A percentile compares a stretch with the other conserved stretches of the same genome.
Conservation (phyloP, 2,113 vertebrate genomes). For the Suricata suricatta region DNA sequence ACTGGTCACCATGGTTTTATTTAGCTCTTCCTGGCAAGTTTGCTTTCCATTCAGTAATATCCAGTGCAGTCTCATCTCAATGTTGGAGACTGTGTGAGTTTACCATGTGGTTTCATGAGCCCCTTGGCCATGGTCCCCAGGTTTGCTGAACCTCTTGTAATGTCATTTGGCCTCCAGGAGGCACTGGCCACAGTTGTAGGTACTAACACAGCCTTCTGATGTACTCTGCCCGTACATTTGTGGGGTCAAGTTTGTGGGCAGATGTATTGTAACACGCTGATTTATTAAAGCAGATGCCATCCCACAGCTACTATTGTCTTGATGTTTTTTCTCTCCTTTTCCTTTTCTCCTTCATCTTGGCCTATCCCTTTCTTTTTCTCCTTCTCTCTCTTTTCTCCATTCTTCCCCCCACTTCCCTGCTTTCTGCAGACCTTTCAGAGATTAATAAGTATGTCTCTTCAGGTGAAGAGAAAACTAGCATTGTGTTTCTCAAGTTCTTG, state of each 20-base stretch:
- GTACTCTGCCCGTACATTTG: rapidly evolving
- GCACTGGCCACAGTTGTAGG: neutral
- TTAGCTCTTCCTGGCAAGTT: neutral
- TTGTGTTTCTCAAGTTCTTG: neutral
- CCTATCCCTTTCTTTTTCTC: neutral
- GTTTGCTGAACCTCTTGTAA: neutral
- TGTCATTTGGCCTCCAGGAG: neutral
- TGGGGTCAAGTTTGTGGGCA: neutral
- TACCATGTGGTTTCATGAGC: neutral
- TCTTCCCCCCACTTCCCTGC: neutral
- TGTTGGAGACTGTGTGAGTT: neutral
- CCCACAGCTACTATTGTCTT: neutral
- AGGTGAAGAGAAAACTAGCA: neutral
- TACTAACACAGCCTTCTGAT: neutral
- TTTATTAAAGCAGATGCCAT: neutral
- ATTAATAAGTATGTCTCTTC: neutral
- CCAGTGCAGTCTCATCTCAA: neutral
- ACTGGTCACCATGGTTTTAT: neutral
- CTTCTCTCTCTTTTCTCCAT: neutral
- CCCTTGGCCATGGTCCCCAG: neutral
- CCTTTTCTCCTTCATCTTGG: neutral
- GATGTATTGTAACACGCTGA: neutral
- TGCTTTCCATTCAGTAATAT: neutral
- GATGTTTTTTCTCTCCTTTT: neutral
- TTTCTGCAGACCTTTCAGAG: neutral